phyloP scores from a whole-genome alignment of 2,797 vertebrate species.

The Salarias fasciatus region DNA sequence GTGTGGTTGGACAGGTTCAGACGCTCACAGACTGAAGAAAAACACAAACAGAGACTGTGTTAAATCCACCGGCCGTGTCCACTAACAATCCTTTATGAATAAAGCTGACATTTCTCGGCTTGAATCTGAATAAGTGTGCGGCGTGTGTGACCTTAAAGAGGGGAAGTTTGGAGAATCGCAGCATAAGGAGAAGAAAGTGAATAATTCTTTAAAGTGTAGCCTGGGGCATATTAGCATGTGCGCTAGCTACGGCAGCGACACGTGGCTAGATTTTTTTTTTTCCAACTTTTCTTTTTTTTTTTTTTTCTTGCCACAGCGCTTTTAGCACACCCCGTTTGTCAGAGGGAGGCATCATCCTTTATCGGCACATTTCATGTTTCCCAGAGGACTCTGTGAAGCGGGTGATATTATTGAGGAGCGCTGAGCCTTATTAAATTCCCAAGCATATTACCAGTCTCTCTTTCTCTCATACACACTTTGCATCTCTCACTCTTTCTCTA shows the following conservation, averaged over 20 bases:
- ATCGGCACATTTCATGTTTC: constrained; percentile 80
- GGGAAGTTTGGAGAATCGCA: constrained; percentile 56
- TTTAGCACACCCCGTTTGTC: constrained; percentile 73
- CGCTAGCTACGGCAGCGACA: constrained; percentile 44
- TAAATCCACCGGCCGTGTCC: constrained; percentile 34
- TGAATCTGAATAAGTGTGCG: constrained; percentile 39
- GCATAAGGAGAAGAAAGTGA: constrained; percentile 64
- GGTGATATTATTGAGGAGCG: constrained; percentile 82
- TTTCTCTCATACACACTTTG: constrained; percentile 46
- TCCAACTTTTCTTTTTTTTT: constrained; percentile 18
- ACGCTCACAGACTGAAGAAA: constrained; percentile 5
- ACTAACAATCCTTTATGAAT: constrained; percentile 26
- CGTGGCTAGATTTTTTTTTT: constrained; percentile 37
- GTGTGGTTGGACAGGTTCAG: background rate
- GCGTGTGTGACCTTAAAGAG: constrained; percentile 62
- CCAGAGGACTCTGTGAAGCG: constrained; percentile 79
- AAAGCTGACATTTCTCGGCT: constrained; percentile 40
- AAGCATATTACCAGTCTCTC: constrained; percentile 80
- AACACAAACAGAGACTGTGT: constrained; percentile 8
- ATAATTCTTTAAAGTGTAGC: constrained; percentile 76
- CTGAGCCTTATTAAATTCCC: constrained; percentile 86
- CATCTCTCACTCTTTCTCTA: constrained; percentile 49
- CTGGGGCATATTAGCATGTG: constrained; percentile 68
- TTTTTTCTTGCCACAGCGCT: constrained; percentile 40
- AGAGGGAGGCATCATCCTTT: constrained; percentile 78